Base-by-base conservation (phyloP, 2,888 invertebrate genomes). In the Limenitis camilla region DNA sequence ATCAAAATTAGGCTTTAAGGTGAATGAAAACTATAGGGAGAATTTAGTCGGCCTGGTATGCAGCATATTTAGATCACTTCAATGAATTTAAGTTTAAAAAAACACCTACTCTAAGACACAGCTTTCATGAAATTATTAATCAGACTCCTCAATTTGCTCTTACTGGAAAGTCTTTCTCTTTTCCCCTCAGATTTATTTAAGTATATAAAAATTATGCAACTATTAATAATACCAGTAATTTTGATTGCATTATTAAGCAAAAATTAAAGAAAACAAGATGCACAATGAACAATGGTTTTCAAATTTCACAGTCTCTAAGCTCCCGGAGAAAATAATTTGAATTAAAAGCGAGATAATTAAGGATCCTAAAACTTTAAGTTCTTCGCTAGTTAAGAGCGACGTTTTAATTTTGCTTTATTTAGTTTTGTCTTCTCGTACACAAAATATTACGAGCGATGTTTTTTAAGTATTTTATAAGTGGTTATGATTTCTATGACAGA, bases 151-250 rank as follows among this genome's bases (percentile, higher is more conserved):
- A n/a, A n/a, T n/a, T n/a, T n/a, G n/a, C n/a, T n/a, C n/a, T n/a
- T n/a, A n/a, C n/a, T n/a, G n/a, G n/a, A n/a, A n/a, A n/a, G n/a
- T n/a, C n/a, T n/a, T n/a, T n/a, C n/a, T n/a, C n/a, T n/a, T n/a
- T n/a, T n/a, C n/a, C n/a, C n/a, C n/a, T n/a, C n/a, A n/a, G n/a
- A n/a, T n/a, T n/a, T n/a, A n/a, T n/a, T n/a, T n/a, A n/a, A n/a
- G n/a, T n/a, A n/a, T n/a, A n/a, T n/a, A n/a, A n/a, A n/a, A n/a
- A n/a, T n/a, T n/a, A n/a, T n/a, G n/a, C n/a, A n/a, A 32, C 53
- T 55, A 28, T 49, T 53, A 27, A 48, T 56, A 6, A 49, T 52
- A 40, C 56, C 60, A 9, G 49, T 58, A 33, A 59, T 53, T 58
- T 43, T 47, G 30, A 4, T 11, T 27, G 11, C 11, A 55, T 47